Conservation (phyloP, 2,113 vertebrate genomes). For the Aegotheles bennettii region DNA sequence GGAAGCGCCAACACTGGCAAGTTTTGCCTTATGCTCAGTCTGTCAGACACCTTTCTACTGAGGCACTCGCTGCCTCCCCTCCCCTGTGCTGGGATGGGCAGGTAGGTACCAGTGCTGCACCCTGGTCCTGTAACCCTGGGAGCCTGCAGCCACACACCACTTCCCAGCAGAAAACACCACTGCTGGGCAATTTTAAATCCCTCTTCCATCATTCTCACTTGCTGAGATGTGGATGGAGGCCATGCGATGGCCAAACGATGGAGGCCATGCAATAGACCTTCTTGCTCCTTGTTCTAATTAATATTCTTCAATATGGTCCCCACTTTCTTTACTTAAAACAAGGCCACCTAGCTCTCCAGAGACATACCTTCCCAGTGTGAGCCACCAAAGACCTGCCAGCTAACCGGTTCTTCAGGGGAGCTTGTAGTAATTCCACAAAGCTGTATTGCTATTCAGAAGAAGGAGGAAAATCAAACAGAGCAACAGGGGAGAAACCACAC, state of each 20-base stretch:
- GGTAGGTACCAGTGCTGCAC: not conserved
- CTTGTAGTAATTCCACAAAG: not conserved
- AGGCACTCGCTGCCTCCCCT: not conserved
- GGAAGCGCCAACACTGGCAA: not conserved
- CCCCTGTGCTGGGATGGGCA: not conserved
- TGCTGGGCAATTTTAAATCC: not conserved
- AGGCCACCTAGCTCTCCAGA: not conserved
- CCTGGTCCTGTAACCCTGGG: not conserved
- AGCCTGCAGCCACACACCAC: not conserved
- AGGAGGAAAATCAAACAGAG: not conserved
- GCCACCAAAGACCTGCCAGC: not conserved
- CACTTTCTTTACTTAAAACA: not conserved
- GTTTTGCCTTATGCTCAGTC: not conserved
- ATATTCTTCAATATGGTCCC: not conserved
- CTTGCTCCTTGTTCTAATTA: not conserved
- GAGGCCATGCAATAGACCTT: not conserved
- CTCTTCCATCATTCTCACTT: not conserved
- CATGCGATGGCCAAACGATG: accelerated
- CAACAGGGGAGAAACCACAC: not conserved
- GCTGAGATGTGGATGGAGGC: not conserved
- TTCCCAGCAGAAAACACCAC: not conserved
- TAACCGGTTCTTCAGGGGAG: not conserved
- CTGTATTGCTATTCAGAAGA: not conserved
- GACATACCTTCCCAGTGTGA: accelerated
- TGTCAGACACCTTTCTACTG: not conserved